phyloP scores from a whole-genome alignment of 1,140 invertebrate species.

The Saxidomus purpurata region DNA sequence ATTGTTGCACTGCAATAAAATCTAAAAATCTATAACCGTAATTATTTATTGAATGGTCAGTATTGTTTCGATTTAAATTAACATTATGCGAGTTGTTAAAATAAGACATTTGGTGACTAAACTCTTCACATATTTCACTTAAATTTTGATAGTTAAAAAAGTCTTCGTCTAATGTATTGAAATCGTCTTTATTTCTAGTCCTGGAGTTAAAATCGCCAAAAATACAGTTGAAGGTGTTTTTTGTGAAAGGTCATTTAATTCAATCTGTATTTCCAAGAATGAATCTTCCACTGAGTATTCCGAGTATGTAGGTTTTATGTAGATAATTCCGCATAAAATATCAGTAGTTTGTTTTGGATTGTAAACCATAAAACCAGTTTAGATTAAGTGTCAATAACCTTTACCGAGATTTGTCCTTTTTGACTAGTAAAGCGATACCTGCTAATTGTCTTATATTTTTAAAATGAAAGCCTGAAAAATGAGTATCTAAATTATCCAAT shows the following conservation, averaged over 20 bases:
- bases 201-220: too few species aligned
- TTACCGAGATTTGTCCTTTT: not conserved
- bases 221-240: not conserved
- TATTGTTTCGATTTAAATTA: not conserved
- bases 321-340: not conserved
- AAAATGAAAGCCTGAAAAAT: too few species aligned
- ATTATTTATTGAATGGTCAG: not conserved
- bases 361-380: not conserved
- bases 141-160: not conserved
- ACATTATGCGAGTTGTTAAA: not conserved
- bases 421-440: not conserved
- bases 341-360: not conserved
- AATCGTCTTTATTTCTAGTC: too few species aligned
- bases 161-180: not conserved
- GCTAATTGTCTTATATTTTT: too few species aligned
- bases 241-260: not conserved
- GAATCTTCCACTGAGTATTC: conserved; percentile 6
- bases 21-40: not conserved
- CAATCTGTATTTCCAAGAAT: conserved; percentile 1
- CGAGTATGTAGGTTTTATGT: not conserved
- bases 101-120: not conserved
- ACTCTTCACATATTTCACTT: not conserved
- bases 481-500: too few species aligned
- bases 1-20: not conserved
- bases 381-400: not conserved